Conservation (phyloP, 2,888 invertebrate species). For the Hydroisotoma schaefferi region DNA sequence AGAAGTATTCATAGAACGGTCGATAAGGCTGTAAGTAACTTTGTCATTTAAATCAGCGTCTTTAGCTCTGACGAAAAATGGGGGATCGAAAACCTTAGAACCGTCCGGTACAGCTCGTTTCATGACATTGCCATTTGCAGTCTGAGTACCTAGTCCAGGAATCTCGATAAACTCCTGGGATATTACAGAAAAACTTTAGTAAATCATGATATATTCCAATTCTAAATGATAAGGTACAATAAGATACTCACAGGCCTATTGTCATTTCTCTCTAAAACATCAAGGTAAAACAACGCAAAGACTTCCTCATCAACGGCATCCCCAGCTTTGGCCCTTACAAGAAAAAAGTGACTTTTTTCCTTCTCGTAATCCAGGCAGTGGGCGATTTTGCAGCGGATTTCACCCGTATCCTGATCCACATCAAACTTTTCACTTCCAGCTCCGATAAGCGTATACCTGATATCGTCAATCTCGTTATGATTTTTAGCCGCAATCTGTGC, state of each 20-base stretch:
- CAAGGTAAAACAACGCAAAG: constrained; percentile 42
- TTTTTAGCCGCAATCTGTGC: constrained; percentile 41
- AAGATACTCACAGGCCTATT: constrained; percentile 30
- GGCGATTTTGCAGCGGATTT: constrained; percentile 56
- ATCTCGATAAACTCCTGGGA: constrained; percentile 27
- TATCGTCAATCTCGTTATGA: constrained; percentile 47
- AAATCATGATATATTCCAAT: neutral
- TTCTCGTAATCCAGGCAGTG: constrained; percentile 45
- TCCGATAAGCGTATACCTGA: constrained; percentile 71
- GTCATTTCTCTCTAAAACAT: constrained; percentile 40
- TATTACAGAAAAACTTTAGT: neutral
- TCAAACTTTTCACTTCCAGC: constrained; percentile 71
- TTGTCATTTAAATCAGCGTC: constrained; percentile 45
- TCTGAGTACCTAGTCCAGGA: constrained; percentile 25
- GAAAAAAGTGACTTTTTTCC: constrained; percentile 44
- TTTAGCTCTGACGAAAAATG: constrained; percentile 64
- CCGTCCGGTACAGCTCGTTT: constrained; percentile 70
- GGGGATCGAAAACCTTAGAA: constrained; percentile 71
- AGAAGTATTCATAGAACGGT: constrained; percentile 39
- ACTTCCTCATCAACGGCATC: constrained; percentile 45
- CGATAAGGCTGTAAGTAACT: constrained; percentile 36
- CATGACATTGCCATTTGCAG: constrained; percentile 37
- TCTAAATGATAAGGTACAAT: neutral
- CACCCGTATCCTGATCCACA: constrained; percentile 66
- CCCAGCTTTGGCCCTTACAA: constrained; percentile 44